These are phyloP conservation scores for Phrynosoma blainvillii DNA, from an alignment of 2,113 vertebrate genomes.

Conservation along the genomic window DNA sequence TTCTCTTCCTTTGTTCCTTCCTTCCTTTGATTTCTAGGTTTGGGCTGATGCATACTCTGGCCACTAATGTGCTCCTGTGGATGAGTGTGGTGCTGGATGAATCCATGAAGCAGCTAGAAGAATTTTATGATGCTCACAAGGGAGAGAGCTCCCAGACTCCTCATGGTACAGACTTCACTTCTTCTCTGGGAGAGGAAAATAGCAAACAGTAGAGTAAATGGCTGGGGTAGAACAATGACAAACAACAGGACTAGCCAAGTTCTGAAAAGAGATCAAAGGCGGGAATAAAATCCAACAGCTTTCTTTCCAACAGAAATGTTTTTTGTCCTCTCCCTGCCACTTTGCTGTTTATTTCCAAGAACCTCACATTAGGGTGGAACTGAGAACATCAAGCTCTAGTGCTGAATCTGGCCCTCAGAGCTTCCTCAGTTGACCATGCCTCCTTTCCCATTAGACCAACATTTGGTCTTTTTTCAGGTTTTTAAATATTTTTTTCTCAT, in stretches of 20 bases:
- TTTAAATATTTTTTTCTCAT: no score
- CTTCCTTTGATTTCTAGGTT: conserved; percentile 28
- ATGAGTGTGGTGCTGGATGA: conserved; percentile 58
- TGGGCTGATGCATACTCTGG: conserved; percentile 56
- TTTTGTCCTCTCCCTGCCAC: not conserved
- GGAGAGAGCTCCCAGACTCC: not conserved
- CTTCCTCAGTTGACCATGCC: no score
- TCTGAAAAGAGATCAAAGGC: not conserved
- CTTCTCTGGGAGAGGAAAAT: not conserved
- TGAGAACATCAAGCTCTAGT: no score
- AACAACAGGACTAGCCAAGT: not conserved
- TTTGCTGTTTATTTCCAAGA: no score
- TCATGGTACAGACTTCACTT: conserved; percentile 1
- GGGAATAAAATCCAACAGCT: not conserved
- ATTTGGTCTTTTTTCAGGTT: no score
- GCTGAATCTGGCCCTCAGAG: no score
- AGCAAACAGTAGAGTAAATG: not conserved
- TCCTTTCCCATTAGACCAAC: no score
- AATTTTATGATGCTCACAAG: conserved; percentile 43
- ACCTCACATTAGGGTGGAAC: not conserved
- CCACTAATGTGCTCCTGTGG: conserved; percentile 56
- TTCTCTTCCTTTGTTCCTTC: not conserved
- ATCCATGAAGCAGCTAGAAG: conserved; percentile 55
- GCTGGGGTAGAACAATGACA: not conserved
- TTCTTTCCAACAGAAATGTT: not conserved